phyloP scores from a whole-genome alignment of 2,797 vertebrate species.

The Schizothorax lantsangensis region DNA sequence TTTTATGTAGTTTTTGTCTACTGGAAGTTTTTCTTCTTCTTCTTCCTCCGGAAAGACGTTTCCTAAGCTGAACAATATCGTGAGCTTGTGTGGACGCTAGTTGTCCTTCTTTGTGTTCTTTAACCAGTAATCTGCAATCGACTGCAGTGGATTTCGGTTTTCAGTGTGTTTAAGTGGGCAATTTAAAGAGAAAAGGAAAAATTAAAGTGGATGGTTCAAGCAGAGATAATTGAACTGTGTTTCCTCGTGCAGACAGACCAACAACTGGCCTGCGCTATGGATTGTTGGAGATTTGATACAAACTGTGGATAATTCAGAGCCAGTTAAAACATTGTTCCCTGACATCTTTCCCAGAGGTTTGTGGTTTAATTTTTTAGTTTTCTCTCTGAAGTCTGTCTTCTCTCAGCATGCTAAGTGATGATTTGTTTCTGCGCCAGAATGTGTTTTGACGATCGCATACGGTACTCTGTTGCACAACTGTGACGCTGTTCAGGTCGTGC shows the following conservation, averaged over 20 bases:
- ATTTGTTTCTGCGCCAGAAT: not conserved
- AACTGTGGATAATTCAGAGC: not conserved
- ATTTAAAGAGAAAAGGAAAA: not conserved
- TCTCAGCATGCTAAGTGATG: constrained; percentile 14
- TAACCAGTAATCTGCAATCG: not conserved
- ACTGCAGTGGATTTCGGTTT: not conserved
- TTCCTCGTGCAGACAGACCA: constrained; percentile 18
- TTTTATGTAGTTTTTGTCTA: not conserved
- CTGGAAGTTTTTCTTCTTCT: too few relatives aligned
- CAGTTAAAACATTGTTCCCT: not conserved
- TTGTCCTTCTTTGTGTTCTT: not conserved
- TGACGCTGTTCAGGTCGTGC: constrained; percentile 6
- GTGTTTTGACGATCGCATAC: not conserved
- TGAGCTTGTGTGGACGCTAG: not conserved
- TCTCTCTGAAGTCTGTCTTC: not conserved
- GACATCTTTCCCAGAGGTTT: constrained; percentile 14
- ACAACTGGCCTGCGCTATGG: not conserved
- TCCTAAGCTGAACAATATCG: not conserved
- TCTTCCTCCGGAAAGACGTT: not conserved
- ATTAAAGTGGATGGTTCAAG: constrained; percentile 19
- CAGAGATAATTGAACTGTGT: not conserved
- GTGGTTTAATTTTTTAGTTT: not conserved
- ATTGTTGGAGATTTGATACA: not conserved
- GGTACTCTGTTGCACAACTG: not conserved
- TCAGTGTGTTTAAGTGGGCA: constrained; percentile 9